Percentiles rank a stretch among this genome's conserved stretches.
These are phyloP conservation scores for Xenopus petersii DNA, from an alignment of 2,797 vertebrate genomes.

Conservation along the genomic window DNA sequence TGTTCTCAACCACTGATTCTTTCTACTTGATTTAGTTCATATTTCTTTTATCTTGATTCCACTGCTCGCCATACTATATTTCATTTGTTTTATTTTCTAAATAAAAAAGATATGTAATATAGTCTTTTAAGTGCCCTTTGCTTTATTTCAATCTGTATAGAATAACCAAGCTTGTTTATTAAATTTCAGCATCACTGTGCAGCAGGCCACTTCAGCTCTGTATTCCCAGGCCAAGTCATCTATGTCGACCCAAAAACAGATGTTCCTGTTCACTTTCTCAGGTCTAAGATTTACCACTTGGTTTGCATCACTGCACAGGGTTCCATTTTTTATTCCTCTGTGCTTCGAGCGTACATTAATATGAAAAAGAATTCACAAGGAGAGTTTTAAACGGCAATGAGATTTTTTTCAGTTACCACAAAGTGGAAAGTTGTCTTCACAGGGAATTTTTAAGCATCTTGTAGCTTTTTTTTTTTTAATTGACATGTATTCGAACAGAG, in stretches of 20 bases:
- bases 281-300: conserved; percentile 60
- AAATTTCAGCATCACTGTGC: conserved; percentile 58
- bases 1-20: conserved; percentile 39
- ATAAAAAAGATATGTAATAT: conserved; percentile 50
- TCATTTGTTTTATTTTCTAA: conserved; percentile 38
- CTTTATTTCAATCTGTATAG: conserved; percentile 45
- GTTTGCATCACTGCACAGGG: conserved; percentile 58
- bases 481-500: conserved; percentile 15
- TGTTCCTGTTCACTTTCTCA: conserved; percentile 57
- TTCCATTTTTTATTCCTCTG: conserved; percentile 66
- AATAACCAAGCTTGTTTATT: conserved; percentile 59
- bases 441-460: conserved; percentile 69
- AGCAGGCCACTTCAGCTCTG: conserved; percentile 54
- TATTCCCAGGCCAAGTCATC: conserved; percentile 60
- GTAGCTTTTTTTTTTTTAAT: conserved; percentile 56
- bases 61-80: conserved; percentile 18
- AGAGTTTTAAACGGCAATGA: conserved; percentile 67
- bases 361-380: conserved; percentile 65
- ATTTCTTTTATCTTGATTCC: conserved; percentile 51
- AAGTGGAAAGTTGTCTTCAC: conserved; percentile 65
- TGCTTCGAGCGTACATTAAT: conserved; percentile 64
- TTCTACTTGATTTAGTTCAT: conserved; percentile 50
- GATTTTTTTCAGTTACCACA: conserved; percentile 62
- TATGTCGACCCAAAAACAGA: conserved; percentile 60
- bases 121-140: neutral